Conservation (phyloP, 1,140 invertebrate species). For the Drosophila guanche region DNA sequence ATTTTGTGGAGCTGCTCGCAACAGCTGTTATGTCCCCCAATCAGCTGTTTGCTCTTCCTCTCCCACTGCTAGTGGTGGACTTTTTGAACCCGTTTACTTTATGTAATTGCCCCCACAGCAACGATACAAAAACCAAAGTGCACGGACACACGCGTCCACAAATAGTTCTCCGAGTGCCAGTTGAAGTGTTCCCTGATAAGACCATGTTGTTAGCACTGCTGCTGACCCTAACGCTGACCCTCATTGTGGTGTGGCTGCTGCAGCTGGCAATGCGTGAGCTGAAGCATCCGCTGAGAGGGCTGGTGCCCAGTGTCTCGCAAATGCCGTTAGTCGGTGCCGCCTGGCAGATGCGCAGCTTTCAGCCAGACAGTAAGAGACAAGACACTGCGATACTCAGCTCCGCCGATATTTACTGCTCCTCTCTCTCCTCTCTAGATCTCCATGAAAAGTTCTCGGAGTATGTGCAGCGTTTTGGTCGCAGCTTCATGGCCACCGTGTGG, state of each 20-base stretch:
- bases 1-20: background rate
- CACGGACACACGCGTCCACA: background rate
- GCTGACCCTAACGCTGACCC: background rate
- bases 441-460: slow-evolving; percentile 67
- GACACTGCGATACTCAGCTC: background rate
- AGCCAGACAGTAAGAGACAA: slow-evolving; percentile 67
- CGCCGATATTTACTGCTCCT: background rate
- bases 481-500: slow-evolving; percentile 87
- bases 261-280: slow-evolving; percentile 53
- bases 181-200: slow-evolving; percentile 13
- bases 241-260: slow-evolving; percentile 18
- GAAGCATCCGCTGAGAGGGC: slow-evolving; percentile 28
- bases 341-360: slow-evolving; percentile 66
- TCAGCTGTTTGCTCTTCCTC: background rate
- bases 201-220: slow-evolving; percentile 21
- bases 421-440: slow-evolving; percentile 37
- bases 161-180: slow-evolving; percentile 2
- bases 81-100: slow-evolving; percentile 30
- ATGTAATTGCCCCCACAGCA: slow-evolving; percentile 6
- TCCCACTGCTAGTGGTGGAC: slow-evolving; percentile 1
- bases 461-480: slow-evolving; percentile 74
- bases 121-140: slow-evolving; percentile 6
- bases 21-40: slow-evolving; percentile 11
- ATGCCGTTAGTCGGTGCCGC: slow-evolving; percentile 59
- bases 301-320: slow-evolving; percentile 61